Base-by-base conservation (phyloP, 2,888 invertebrate genomes). In the Hydriomena furcata region DNA sequence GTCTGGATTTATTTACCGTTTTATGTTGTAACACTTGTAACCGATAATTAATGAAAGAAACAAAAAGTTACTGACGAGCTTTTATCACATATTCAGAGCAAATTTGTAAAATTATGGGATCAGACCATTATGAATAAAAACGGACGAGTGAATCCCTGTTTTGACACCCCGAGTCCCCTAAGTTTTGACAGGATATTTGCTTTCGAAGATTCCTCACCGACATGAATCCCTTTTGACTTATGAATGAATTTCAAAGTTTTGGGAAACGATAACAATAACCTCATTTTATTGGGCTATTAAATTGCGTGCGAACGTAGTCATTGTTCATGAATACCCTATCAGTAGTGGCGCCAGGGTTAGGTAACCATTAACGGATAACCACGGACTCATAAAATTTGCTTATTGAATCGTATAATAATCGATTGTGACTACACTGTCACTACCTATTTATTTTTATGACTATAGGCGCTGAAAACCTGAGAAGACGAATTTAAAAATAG, bases 271-370 rank as follows among this genome's bases (percentile, higher is more conserved):
- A 65, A 66, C 68, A 74, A 72, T 68, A 68, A 62, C 60, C 54
- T 38, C 53, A 40, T 63, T 73, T 76, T 79, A 75, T 79, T 76
- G 71, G 71, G 67, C 66, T 67, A 67, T 67, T 73, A 73, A 71
- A 78, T 73, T 75, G 73, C 67, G 68, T 71, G 76, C 65, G 63
- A 70, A 66, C 65, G 53, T 52, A 63, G 56, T 47, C 43, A 66
- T 68, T 71, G 66, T 68, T 56, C 56, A 58, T 7, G 60, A 53
- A 56, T 58, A 53, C 60, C 61, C 65, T 68, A 68, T 73, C 69
- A 58, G 54, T 31, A 48, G 50, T 69, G 79, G 78, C 82, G 78
- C 78, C 79, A 68, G 60, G 44, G 52, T 66, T 58, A 60, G 59
- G 58, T 58, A 65, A 62, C 55, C 40, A 56, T 25, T 58, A 58